phyloP scores from a whole-genome alignment of 2,797 vertebrate genomes.

The Nothura maculosa region DNA sequence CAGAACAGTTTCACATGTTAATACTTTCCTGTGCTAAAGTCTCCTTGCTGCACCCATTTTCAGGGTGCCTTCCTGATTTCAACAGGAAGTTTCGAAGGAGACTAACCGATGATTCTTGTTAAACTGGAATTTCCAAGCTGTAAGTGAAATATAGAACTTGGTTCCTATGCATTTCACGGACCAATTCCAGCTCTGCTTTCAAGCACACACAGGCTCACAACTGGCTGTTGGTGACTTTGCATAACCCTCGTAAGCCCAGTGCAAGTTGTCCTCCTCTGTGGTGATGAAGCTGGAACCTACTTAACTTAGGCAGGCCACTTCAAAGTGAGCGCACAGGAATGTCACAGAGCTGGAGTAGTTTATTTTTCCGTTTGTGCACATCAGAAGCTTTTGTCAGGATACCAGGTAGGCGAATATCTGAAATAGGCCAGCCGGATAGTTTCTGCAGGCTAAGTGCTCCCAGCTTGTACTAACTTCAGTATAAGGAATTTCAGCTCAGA shows the following conservation, averaged over 20 bases:
- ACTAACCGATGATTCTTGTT: background rate
- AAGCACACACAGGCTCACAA: rapidly evolving
- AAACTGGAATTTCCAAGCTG: conserved; percentile 47
- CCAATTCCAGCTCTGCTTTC: background rate
- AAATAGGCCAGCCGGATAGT: background rate
- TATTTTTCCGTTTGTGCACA: background rate
- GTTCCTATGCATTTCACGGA: background rate
- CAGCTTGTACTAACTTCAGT: conserved; percentile 22
- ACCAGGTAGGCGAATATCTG: background rate
- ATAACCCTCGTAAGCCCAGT: background rate
- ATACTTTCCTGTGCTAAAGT: background rate
- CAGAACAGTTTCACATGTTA: background rate
- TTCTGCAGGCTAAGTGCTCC: background rate
- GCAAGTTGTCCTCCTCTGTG: background rate
- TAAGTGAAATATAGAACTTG: background rate
- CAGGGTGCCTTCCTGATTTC: background rate
- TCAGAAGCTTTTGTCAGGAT: background rate
- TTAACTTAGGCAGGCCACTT: background rate
- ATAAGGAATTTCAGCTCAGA: conserved; percentile 40
- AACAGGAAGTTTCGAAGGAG: conserved; percentile 35
- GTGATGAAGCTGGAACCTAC: background rate
- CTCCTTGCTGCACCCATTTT: conserved; percentile 15
- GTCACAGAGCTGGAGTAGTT: too few relatives aligned
- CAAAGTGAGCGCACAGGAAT: background rate
- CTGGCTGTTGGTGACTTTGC: background rate